Evolutionary conservation across 2,797 vertebrate species (phyloP).

Genomic region (Orestias chungarensis): DNA sequence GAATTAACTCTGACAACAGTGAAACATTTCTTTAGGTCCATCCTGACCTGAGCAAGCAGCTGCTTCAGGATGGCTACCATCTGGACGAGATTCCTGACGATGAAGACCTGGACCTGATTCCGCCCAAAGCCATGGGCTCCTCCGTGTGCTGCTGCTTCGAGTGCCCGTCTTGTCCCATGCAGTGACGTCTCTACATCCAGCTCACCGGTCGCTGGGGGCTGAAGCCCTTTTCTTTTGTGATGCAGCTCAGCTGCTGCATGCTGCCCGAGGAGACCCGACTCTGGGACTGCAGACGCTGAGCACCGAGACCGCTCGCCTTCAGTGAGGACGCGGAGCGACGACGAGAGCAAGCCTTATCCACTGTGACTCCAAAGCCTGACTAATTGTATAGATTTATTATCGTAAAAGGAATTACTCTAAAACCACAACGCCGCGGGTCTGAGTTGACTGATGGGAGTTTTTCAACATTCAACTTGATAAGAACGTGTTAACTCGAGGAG

Average conservation of each 20-base stretch:
- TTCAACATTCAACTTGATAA: constrained; percentile 16
- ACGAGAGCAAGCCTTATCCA: constrained; percentile 71
- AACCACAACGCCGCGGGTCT: constrained; percentile 34
- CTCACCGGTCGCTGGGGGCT: constrained; percentile 38
- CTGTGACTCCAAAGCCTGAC: constrained; percentile 72
- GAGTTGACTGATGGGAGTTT: constrained; percentile 11
- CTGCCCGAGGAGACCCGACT: constrained; percentile 53
- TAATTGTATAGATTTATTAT: constrained; percentile 43
- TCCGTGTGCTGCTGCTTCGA: constrained; percentile 87
- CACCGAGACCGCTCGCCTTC: constrained; percentile 20
- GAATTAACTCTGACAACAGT: no score
- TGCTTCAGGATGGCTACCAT: constrained; percentile 94
- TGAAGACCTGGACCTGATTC: constrained; percentile 96
- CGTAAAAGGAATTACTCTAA: constrained; percentile 45
- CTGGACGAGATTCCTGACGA: constrained; percentile 97
- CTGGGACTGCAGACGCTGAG: constrained; percentile 28
- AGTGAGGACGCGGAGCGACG: constrained; percentile 34
- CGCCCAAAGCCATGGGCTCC: constrained; percentile 88
- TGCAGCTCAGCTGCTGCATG: constrained; percentile 39
- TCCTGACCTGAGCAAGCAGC: constrained; percentile 91
- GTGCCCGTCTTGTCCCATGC: constrained; percentile 83
- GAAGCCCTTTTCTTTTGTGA: constrained; percentile 40
- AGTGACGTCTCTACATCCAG: constrained; percentile 73
- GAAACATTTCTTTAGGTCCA: constrained; percentile 84
- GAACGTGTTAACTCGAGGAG: constrained; percentile 10